Percentiles rank a stretch among this genome's conserved stretches.
phyloP scores from a whole-genome alignment of 2,797 vertebrate genomes.

The Periophthalmus magnuspinnatus region DNA sequence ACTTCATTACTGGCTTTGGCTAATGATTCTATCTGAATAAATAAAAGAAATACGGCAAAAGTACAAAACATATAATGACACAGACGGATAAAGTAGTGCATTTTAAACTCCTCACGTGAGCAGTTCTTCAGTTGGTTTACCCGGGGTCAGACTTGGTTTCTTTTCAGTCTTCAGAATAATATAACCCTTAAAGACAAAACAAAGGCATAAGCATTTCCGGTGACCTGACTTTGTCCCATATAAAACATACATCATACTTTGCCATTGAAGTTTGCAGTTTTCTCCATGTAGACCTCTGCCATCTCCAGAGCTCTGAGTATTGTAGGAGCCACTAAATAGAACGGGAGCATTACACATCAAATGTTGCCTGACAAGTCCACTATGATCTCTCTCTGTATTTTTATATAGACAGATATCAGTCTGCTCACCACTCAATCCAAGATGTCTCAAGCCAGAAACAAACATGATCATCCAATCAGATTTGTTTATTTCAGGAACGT shows the following conservation, averaged over 20 bases:
- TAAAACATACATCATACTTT: conserved; percentile 75
- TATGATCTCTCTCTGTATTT: no score
- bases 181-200: conserved; percentile 82
- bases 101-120: conserved; percentile 84
- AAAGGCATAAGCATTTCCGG: background rate
- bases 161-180: conserved; percentile 94
- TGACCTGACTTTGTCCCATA: background rate
- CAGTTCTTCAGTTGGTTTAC: conserved; percentile 86
- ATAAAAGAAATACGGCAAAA: background rate
- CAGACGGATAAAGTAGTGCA: background rate
- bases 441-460: no score
- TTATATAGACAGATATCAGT: no score
- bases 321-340: conserved; percentile 73
- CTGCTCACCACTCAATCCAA: no score
- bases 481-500: no score
- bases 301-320: conserved; percentile 85
- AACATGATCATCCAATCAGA: no score
- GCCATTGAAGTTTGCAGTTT: conserved; percentile 80
- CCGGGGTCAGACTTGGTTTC: conserved; percentile 86
- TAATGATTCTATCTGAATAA: background rate
- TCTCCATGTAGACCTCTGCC: conserved; percentile 88
- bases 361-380: background rate
- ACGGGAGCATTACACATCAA: background rate
- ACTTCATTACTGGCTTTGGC: no score
- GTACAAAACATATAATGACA: background rate